Evolutionary conservation across 2,113 vertebrate species (phyloP).

Genomic region (Phalacrocorax brasilianus): DNA sequence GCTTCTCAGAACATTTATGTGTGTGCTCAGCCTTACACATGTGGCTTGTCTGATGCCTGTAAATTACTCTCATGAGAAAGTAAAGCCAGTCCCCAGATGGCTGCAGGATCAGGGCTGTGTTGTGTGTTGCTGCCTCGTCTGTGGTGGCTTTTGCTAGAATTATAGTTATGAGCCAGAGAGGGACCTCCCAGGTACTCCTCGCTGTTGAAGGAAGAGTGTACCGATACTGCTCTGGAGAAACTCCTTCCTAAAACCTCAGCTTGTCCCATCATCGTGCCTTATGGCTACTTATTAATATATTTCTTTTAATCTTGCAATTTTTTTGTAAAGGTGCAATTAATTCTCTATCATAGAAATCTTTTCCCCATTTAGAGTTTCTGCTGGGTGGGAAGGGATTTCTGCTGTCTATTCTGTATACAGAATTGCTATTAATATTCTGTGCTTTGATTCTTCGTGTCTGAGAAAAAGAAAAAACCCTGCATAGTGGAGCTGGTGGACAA

Average conservation of each 20-base stretch:
- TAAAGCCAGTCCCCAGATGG: background rate
- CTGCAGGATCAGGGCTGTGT: background rate
- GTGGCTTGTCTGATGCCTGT: conserved; percentile 52
- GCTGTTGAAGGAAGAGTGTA: background rate
- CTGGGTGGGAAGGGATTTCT: background rate
- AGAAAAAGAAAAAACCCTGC: background rate
- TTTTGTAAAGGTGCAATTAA: background rate
- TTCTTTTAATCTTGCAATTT: background rate
- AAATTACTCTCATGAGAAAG: conserved; percentile 4
- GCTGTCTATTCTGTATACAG: background rate
- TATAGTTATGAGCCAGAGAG: background rate
- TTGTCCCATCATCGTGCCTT: background rate
- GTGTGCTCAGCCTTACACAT: conserved; percentile 37
- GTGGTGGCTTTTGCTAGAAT: background rate
- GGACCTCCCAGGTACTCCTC: background rate
- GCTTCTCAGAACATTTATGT: conserved; percentile 40
- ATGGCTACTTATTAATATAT: background rate
- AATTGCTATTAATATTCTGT: background rate
- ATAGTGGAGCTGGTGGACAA: background rate
- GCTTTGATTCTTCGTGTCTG: background rate
- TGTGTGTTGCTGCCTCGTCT: background rate
- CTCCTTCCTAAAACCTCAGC: background rate
- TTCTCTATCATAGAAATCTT: background rate
- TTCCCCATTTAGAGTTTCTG: background rate
- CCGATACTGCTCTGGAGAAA: background rate